These are phyloP conservation scores for Myathropa florea DNA, from an alignment of 2,888 invertebrate species.

Conservation along the genomic window DNA sequence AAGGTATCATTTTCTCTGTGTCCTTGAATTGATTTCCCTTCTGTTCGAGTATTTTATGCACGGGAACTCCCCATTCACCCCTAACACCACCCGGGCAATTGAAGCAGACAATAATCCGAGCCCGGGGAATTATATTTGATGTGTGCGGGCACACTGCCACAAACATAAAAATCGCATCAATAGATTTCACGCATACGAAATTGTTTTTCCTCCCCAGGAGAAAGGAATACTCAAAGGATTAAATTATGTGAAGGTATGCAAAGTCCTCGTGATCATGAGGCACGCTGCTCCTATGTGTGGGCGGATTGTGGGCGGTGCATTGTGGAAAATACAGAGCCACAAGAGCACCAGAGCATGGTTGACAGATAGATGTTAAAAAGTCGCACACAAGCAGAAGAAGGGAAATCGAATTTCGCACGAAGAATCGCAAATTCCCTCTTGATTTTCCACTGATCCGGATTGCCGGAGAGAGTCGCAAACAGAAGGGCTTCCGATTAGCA, in stretches of 20 bases:
- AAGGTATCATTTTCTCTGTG: conserved; percentile 48
- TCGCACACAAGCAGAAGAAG: conserved; percentile 14
- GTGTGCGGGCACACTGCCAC: conserved; percentile 34
- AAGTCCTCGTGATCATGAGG: conserved; percentile 36
- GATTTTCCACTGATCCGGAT: conserved; percentile 45
- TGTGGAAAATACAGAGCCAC: neutral
- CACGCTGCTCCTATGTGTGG: conserved; percentile 14
- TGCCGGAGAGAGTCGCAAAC: neutral
- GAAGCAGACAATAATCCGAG: conserved; percentile 47
- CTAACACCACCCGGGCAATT: conserved; percentile 6
- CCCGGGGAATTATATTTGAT: conserved; percentile 27
- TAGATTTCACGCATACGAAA: conserved; percentile 54
- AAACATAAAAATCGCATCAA: conserved; percentile 63
- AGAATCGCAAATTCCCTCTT: neutral
- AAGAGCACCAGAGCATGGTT: conserved; percentile 8
- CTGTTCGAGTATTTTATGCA: neutral
- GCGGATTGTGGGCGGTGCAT: neutral
- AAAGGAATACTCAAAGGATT: conserved; percentile 61
- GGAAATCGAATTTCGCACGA: conserved; percentile 53
- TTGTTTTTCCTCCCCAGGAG: conserved; percentile 38
- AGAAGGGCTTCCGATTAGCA: conserved; percentile 47
- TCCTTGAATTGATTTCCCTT: conserved; percentile 50
- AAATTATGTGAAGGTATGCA: conserved; percentile 55
- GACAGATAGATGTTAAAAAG: conserved; percentile 49
- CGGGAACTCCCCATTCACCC: neutral